Evolutionary conservation across 2,797 vertebrate genomes (phyloP).

Genomic region (Argya squamiceps): DNA sequence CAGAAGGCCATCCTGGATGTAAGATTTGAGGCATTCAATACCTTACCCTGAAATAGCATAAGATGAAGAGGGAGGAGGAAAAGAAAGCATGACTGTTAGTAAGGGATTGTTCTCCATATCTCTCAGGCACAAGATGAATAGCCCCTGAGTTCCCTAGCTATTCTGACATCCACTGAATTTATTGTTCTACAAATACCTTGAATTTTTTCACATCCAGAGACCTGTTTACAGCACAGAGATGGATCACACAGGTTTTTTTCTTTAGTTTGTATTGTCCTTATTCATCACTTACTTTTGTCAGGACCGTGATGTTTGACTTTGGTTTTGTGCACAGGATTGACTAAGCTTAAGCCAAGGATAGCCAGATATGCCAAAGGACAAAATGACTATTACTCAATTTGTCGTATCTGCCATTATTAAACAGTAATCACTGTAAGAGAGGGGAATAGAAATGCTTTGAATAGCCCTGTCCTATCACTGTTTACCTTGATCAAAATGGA

Average conservation of each 20-base stretch:
- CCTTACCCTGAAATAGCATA: background rate
- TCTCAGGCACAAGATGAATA: constrained; percentile 42
- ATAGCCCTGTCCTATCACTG: background rate
- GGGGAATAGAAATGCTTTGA: background rate
- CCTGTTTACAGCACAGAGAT: constrained; percentile 21
- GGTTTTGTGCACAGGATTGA: constrained; percentile 26
- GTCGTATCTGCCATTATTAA: background rate
- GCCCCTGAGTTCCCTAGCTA: background rate
- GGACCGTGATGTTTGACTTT: background rate
- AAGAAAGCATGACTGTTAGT: constrained; percentile 6
- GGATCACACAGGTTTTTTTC: background rate
- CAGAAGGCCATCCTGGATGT: background rate
- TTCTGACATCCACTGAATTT: constrained; percentile 39
- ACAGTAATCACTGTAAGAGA: background rate
- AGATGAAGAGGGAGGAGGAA: background rate
- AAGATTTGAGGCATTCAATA: background rate
- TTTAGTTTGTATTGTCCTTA: constrained; percentile 42
- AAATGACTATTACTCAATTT: constrained; percentile 9
- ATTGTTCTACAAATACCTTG: constrained; percentile 43
- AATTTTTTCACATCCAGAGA: constrained; percentile 21
- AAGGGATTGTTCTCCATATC: constrained; percentile 1
- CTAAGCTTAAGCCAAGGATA: constrained; percentile 18
- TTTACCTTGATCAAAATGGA: background rate
- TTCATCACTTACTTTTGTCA: constrained; percentile 56
- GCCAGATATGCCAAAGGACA: constrained; percentile 9